Evolutionary conservation across 1,140 invertebrate species (phyloP).

Genomic region (Zaprionus camerounensis): DNA sequence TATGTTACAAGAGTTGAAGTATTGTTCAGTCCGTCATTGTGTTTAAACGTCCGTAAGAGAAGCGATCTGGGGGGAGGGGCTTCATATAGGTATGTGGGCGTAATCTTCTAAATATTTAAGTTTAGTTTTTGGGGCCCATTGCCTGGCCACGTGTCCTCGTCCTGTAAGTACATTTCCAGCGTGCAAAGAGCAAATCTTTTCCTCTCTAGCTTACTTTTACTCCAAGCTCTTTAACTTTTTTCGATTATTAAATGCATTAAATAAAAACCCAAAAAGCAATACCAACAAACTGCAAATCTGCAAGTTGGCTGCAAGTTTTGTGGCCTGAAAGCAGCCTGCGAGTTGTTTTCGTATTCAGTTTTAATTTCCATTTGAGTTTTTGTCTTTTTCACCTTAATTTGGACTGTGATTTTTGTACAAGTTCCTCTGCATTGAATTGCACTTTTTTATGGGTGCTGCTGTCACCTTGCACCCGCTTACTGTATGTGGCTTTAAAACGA

Average conservation of each 20-base stretch:
- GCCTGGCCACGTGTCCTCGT: slow-evolving; percentile 13
- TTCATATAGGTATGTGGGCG: slow-evolving; percentile 7
- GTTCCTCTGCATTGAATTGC: slow-evolving; percentile 40
- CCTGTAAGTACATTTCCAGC: slow-evolving; percentile 43
- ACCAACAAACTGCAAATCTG: slow-evolving; percentile 23
- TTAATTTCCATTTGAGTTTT: slow-evolving; percentile 3
- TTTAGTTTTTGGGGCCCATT: slow-evolving; percentile 30
- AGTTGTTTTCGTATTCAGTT: slow-evolving; percentile 14
- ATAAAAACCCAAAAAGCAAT: not conserved
- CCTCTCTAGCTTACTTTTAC: slow-evolving; percentile 45
- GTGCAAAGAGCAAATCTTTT: slow-evolving; percentile 40
- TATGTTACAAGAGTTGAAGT: not conserved
- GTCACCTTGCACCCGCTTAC: slow-evolving; percentile 71
- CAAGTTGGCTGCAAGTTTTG: slow-evolving; percentile 26
- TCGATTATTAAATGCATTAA: slow-evolving; percentile 7
- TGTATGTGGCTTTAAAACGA: slow-evolving; percentile 64
- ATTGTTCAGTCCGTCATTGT: not conserved
- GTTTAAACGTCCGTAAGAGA: not conserved
- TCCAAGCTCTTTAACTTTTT: slow-evolving; percentile 29
- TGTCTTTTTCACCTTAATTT: slow-evolving; percentile 9
- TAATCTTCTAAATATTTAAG: slow-evolving; percentile 15
- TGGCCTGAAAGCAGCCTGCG: slow-evolving; percentile 25
- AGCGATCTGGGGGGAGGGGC: not conserved
- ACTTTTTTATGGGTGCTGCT: slow-evolving; percentile 51
- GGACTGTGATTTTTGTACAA: slow-evolving; percentile 23